Base-by-base conservation (phyloP, 2,888 invertebrate species). In the Synergus itoensis region DNA sequence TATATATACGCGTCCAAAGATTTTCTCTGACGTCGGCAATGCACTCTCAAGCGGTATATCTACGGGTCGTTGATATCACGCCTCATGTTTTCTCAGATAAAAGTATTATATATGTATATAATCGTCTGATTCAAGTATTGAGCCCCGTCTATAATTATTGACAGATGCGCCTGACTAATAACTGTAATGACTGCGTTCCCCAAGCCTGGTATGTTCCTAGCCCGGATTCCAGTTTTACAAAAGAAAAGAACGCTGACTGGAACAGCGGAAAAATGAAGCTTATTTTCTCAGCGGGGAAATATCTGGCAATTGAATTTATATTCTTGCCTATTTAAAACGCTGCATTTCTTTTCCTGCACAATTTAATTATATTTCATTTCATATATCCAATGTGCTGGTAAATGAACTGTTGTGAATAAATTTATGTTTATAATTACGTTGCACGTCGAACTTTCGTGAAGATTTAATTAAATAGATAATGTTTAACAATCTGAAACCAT, bases 41-140 rank as follows among this genome's bases (percentile, higher is more conserved):
- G 48, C 69, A 69, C 69, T 69, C 69, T 69, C 67, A 67, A 18
- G 18, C 69, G 28, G 48, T 45, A 73, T 73, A 73, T 73, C 73
- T 73, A 73, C 73, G 36, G 73, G 73, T 73, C 73, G 73, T 73
- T 73, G 73, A 73, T 73, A 73, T 53, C 73, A n/a, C 48, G n/a
- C n/a, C 73, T 73, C 73, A 73, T 73, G 53, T 73, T 73, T 73
- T 73, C 53, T 53, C 53, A 53, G 73, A 73, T 73, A 73, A 73
- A 73, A 36, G 36, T 53, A 73, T 73, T 73, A 73, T 69, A 53
- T 18, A 53, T 53, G n/a, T 41, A 48, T 73, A 48, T 73, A 48
- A 36, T 73, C 36, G 53, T 53, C 36, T 73, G 53, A 53, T 73
- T 73, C 9, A 73, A 73, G 53, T 36, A 73, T 53, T 53, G 53